Base-by-base conservation (phyloP, 2,888 invertebrate genomes). In the Phaonia tiefii region DNA sequence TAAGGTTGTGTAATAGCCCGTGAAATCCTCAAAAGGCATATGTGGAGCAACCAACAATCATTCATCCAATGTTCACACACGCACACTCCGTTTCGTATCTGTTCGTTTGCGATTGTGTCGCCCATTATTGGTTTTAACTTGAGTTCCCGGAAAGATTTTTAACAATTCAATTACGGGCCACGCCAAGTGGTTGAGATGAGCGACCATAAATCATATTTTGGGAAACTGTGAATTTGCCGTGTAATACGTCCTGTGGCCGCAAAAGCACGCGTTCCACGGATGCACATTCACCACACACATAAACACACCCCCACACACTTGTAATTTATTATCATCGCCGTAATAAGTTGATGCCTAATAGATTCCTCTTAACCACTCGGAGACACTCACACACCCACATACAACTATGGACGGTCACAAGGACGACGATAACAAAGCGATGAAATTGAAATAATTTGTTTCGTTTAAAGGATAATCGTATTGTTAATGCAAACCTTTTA, bases 401-500 rank as follows among this genome's bases (percentile, higher is more conserved):
- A n/a, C n/a, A n/a, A n/a, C n/a, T n/a, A n/a, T n/a, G n/a, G n/a
- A 46, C 31, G 37, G n/a, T n/a, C n/a, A 72, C 37, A 20, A 58
- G 8, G 25, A 75, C 17, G 26, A 49, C 66, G 71, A 67, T 71
- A 77, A 81, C 71, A 81, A 54, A 63, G 74, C 49, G 70, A 80
- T 54, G 81, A 75, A 63, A 42, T 81, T 78, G 78, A 81, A 81
- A 81, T 78, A 81, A 81, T 81, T 78, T 81, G 81, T 81, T 81
- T 81, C 81, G 78, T 81, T 81, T 81, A 81, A 71, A 81, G 81
- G 81, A 81, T 81, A 81, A 82, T 75, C 74, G 74, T 79, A 79
- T 76, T 78, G 83, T 80, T 82, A 80, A 82, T 83, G 80, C 76
- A 75, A 79, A 80, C 82, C 79, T 80, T 83, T 79, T 76, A 75